phyloP scores from a whole-genome alignment of 2,888 invertebrate genomes.

The Limnephilus marmoratus region DNA sequence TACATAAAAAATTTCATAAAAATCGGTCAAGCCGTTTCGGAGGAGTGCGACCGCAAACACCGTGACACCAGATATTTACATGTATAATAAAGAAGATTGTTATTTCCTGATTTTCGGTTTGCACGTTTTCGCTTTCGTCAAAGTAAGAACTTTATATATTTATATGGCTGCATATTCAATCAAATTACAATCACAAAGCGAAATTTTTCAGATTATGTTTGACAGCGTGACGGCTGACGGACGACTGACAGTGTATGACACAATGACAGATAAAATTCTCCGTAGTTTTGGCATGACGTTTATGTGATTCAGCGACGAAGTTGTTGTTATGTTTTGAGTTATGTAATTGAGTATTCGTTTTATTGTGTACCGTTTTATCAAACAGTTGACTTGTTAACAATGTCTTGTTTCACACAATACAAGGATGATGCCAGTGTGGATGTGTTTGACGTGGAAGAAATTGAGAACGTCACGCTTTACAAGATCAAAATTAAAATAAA shows the following conservation, averaged over 20 bases:
- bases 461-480: slow-evolving; percentile 84
- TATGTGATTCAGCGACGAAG: slow-evolving; percentile 13
- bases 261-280: slow-evolving; percentile 36
- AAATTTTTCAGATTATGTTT: not conserved
- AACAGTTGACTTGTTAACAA: slow-evolving; percentile 68
- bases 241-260: no score
- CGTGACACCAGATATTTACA: no score
- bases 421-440: slow-evolving; percentile 81
- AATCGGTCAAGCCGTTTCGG: no score
- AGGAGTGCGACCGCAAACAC: no score
- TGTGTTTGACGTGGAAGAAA: slow-evolving; percentile 81
- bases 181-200: not conserved
- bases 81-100: no score
- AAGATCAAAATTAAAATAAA: slow-evolving; percentile 84
- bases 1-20: no score
- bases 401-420: slow-evolving; percentile 87
- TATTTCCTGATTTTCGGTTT: no score
- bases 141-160: not conserved
- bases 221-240: slow-evolving; percentile 16
- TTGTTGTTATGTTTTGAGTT: slow-evolving; percentile 51
- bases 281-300: slow-evolving; percentile 50
- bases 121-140: not conserved
- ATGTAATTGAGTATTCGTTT: slow-evolving; percentile 36
- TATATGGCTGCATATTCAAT: slow-evolving; percentile 3
- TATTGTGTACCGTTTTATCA: slow-evolving; percentile 11